Evolutionary conservation across 2,113 vertebrate genomes (phyloP), one percentile per base, ranked within the genome.

Genomic region (Colaptes auratus): DNA sequence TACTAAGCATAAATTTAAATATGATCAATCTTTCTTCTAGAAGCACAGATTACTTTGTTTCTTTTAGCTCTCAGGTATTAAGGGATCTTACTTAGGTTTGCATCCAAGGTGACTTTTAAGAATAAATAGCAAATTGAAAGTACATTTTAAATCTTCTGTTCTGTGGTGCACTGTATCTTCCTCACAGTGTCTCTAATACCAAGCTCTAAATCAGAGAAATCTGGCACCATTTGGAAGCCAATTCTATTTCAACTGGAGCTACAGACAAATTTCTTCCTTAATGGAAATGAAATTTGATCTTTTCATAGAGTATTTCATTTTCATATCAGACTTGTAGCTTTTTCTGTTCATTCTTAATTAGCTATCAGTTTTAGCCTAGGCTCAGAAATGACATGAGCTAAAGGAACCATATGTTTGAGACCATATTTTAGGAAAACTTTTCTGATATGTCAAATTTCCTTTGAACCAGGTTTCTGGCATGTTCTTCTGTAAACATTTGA

Each of bases 401-500:
- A 90, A 69, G 59, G 28, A 93, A 70, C 76, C 83, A 55, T 89
- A 82, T 94, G 87, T 87, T 93, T 82, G 78, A 81, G 79, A 84
- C 88, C 75, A 70, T 58, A 76, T 91, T 94, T 91, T 82, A 89
- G 52, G 66, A 82, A 92, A 92, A 82, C 35, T 82, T 79, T 73
- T 66, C 75, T 73, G 60, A 88, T 89, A 88, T 92, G 44, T 85
- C 56, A 87, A 23, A 91, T 70, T 76, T 81, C 48, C 67, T 92
- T 96, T 96, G 90, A 94, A 95, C 71, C 84, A 7, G 11, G 8
- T 84, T 92, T 81, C 70, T 95, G 71, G 80, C 67, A 52, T 31
- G 25, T 56, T 91, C 50, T 21, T 94, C 65, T 64, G 58, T 91
- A 96, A 95, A 91, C 95, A 85, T 85, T 95, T 94, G 87, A 87